These are phyloP conservation scores for Drosophila siamana DNA, from an alignment of 2,888 invertebrate species.

Conservation along the genomic window DNA sequence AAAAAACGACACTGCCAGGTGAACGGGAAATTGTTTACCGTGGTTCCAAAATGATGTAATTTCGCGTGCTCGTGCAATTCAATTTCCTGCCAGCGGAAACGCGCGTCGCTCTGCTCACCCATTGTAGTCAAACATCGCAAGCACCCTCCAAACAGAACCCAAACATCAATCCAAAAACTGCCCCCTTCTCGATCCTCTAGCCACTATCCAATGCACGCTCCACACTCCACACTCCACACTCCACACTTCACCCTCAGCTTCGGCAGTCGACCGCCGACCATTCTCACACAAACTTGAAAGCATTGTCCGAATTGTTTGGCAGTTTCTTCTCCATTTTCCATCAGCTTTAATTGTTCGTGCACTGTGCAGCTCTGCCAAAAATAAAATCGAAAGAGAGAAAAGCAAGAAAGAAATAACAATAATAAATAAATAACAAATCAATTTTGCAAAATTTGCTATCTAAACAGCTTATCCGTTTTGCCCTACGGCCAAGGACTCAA, in stretches of 20 bases:
- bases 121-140: conserved; percentile 50
- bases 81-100: conserved; percentile 83
- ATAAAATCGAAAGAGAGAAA: conserved; percentile 1
- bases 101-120: conserved; percentile 72
- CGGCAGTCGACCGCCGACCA: conserved; percentile 9
- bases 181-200: neutral
- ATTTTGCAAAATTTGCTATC: conserved; percentile 62
- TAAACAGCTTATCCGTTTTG: conserved; percentile 62
- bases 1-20: conserved; percentile 61
- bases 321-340: conserved; percentile 38
- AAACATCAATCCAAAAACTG: conserved; percentile 4
- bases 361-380: conserved; percentile 22
- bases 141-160: conserved; percentile 13
- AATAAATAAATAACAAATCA: conserved; percentile 65
- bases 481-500: conserved; percentile 48
- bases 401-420: conserved; percentile 50
- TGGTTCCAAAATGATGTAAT: conserved; percentile 83
- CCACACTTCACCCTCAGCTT: neutral
- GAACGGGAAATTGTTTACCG: conserved; percentile 80
- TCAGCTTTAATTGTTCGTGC: conserved; percentile 57
- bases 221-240: neutral
- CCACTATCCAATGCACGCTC: neutral
- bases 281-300: conserved; percentile 43
- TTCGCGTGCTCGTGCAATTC: conserved; percentile 84
- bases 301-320: conserved; percentile 62